These are phyloP conservation scores for Oreochromis grahami DNA, from an alignment of 2,797 vertebrate species.

Conservation along the genomic window DNA sequence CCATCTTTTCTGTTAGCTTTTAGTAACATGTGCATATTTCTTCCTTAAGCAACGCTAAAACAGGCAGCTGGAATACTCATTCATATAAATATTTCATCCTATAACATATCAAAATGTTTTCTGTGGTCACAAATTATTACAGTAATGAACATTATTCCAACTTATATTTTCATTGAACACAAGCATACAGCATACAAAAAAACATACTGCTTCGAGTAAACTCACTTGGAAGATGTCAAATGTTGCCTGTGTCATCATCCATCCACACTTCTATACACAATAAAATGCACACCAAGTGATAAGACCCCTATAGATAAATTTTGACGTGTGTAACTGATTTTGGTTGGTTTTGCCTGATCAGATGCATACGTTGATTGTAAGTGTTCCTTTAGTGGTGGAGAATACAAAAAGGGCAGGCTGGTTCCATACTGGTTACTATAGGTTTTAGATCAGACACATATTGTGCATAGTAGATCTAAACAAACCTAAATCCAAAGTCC, in stretches of 20 bases:
- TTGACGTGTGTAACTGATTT: background rate
- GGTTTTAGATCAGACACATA: background rate
- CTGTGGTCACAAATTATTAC: background rate
- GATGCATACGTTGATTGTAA: background rate
- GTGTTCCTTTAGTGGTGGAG: background rate
- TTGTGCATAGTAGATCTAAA: background rate
- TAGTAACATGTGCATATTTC: background rate
- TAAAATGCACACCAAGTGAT: background rate
- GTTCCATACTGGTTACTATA: background rate
- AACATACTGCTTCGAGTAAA: background rate
- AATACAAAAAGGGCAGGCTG: background rate
- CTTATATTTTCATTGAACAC: background rate
- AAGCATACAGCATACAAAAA: background rate
- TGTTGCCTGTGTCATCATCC: background rate
- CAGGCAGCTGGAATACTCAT: background rate
- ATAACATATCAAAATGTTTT: background rate
- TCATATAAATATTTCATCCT: background rate
- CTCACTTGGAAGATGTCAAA: background rate
- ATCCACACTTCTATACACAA: background rate
- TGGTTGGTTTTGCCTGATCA: background rate
- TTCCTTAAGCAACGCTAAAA: background rate
- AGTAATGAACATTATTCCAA: background rate
- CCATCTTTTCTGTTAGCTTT: background rate
- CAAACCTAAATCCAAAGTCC: background rate
- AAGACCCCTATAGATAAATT: background rate